phyloP scores from a whole-genome alignment of 2,888 invertebrate species.

The Sceliomorpha sp. region DNA sequence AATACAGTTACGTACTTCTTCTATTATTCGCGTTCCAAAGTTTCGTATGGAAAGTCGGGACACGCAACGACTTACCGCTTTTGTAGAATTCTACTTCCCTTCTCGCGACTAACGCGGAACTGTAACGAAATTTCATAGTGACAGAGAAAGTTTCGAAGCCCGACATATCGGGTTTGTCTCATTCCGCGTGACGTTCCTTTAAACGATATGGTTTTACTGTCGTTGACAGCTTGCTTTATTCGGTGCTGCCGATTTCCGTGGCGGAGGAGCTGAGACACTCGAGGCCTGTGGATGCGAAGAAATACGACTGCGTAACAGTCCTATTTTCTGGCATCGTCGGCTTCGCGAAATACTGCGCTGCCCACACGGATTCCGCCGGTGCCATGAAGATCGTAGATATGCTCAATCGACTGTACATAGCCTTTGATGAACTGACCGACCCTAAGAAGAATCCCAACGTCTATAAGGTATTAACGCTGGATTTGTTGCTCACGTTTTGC shows the following conservation, averaged over 20 bases:
- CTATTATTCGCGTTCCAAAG: too few species aligned
- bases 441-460: constrained; percentile 95
- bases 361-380: constrained; percentile 93
- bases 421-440: constrained; percentile 96
- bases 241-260: constrained; percentile 95
- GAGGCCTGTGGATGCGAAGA: constrained; percentile 92
- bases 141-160: constrained; percentile 4
- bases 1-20: too few species aligned
- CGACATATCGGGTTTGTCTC: constrained; percentile 1
- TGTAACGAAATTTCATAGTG: constrained; percentile 11
- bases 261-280: constrained; percentile 97
- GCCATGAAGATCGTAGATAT: constrained; percentile 98
- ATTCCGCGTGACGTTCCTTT: not conserved
- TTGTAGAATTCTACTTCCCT: too few species aligned
- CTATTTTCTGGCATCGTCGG: constrained; percentile 97
- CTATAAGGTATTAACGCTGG: constrained; percentile 98
- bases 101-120: not conserved
- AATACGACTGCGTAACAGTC: constrained; percentile 94
- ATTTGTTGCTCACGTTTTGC: too few species aligned
- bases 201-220: constrained; percentile 8
- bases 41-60: too few species aligned
- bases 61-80: too few species aligned
- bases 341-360: constrained; percentile 94
- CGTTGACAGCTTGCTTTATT: constrained; percentile 90
- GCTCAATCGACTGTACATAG: constrained; percentile 95